Percentiles rank a stretch among this genome's conserved stretches.
Conservation (phyloP, 2,113 vertebrate genomes). For the Theropithecus gelada region DNA sequence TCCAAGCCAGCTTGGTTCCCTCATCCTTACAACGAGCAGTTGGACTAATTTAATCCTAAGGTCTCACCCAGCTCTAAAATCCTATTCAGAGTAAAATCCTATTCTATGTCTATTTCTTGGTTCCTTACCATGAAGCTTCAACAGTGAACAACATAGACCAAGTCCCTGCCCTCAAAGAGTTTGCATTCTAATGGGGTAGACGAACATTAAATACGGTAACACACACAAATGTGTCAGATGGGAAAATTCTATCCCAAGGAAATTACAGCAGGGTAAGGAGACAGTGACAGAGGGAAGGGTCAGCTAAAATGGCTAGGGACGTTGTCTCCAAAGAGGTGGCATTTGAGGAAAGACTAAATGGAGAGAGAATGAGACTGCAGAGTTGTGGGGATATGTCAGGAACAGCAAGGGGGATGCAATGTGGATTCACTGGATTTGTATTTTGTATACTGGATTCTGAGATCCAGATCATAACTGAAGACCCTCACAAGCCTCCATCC, state of each 20-base stretch:
- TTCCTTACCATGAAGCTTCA: not conserved
- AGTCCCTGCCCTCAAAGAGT: not conserved
- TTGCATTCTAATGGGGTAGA: not conserved
- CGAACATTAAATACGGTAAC: too few relatives aligned
- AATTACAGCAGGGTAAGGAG: not conserved
- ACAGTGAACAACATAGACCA: not conserved
- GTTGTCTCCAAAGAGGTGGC: not conserved
- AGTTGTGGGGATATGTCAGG: not conserved
- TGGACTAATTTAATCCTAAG: not conserved
- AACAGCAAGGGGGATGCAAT: not conserved
- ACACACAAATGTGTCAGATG: not conserved
- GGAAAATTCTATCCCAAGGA: not conserved
- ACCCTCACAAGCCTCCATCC: fast-evolving
- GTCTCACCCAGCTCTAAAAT: not conserved
- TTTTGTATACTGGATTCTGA: not conserved
- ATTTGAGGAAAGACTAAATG: not conserved
- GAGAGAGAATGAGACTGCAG: not conserved
- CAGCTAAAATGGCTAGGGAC: not conserved
- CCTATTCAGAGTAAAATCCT: not conserved
- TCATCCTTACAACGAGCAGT: not conserved
- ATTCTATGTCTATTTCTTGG: not conserved
- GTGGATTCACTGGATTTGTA: too few relatives aligned
- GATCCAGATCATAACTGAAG: not conserved
- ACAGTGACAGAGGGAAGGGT: not conserved
- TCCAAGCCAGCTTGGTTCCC: not conserved